These are phyloP conservation scores for Mylabris phalerata DNA, from an alignment of 1,140 invertebrate genomes.

Conservation along the genomic window DNA sequence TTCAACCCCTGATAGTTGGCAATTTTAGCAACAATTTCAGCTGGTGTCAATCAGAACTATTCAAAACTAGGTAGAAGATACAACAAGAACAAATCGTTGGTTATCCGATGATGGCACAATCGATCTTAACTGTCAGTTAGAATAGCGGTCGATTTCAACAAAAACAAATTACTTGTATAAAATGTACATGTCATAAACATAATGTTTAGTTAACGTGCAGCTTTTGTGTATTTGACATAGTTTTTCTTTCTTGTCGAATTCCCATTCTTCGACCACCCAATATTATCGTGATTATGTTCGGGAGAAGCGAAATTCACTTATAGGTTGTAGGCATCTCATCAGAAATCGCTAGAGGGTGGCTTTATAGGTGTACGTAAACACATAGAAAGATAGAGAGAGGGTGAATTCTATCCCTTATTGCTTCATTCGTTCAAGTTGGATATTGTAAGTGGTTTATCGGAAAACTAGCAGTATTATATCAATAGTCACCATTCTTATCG, in stretches of 20 bases:
- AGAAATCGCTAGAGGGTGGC: slow-evolving; percentile 25
- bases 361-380: slow-evolving; percentile 31
- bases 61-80: background rate
- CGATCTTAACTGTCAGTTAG: slow-evolving; percentile 28
- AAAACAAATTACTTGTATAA: slow-evolving; percentile 29
- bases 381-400: slow-evolving; percentile 12
- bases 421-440: slow-evolving; percentile 16
- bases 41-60: too few relatives aligned
- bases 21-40: too few relatives aligned
- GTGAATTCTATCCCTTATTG: slow-evolving; percentile 11
- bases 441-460: slow-evolving; percentile 17
- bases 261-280: background rate
- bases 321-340: slow-evolving; percentile 7
- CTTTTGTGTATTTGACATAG: slow-evolving; percentile 22
- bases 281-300: background rate
- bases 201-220: slow-evolving; percentile 24
- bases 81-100: background rate
- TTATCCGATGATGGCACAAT: slow-evolving; percentile 21
- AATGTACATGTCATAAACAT: slow-evolving; percentile 29
- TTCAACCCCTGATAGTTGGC: too few relatives aligned
- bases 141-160: slow-evolving; percentile 6
- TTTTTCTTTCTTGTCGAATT: slow-evolving; percentile 12
- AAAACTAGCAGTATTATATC: too few relatives aligned
- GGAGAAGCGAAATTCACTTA: background rate
- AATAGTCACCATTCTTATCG: too few relatives aligned